Base-by-base conservation (phyloP, 1,140 invertebrate genomes). In the Andricus grossulariae region DNA sequence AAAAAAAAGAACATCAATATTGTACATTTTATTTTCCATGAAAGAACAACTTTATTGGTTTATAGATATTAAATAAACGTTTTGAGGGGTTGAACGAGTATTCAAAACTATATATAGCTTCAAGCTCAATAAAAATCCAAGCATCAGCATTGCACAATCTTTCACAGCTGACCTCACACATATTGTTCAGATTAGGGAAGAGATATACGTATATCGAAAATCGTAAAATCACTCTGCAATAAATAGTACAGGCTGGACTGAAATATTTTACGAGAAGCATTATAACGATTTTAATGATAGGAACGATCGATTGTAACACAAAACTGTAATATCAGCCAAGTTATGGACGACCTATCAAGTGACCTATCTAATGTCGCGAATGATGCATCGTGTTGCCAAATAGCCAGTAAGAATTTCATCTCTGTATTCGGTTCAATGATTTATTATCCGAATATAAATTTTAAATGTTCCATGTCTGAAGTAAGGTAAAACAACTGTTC, bases 1-100 rank as follows among this genome's bases (percentile, higher is more conserved):
- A 25, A 73, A 73, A 80, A 79, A 72, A 50, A 57, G 18, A 60
- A 60, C 2, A 39, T 51, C 0, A 72, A 71, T 18, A 70, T 70
- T 73, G 76, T 1, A 45, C 7, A 45, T 45, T 45, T 45, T 45
- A 45, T 32, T 3, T 32, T 32, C 25, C 5, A 32, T 32, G 5
- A 32, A 32, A 0, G 25, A 32, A 32, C 2, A 32, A 32, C 3
- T 32, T 5, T 5, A 32, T 32, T 32, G 25, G 25, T 32, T 32
- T 32, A 32, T 32, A 5, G 25, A 32, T 32, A 32, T 3, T 32
- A 32, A 32, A 32, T 10, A 45, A 45, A 45, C 5, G 8, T 45
- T 45, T 45, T 11, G 0, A 45, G 10, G 39, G 39, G 7, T 45
- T 45, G 39, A 11, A 45, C 25, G 39, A 25, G 32, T 39, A 39